Evolutionary conservation across 2,113 vertebrate species (phyloP).

Genomic region (Zootoca vivipara): DNA sequence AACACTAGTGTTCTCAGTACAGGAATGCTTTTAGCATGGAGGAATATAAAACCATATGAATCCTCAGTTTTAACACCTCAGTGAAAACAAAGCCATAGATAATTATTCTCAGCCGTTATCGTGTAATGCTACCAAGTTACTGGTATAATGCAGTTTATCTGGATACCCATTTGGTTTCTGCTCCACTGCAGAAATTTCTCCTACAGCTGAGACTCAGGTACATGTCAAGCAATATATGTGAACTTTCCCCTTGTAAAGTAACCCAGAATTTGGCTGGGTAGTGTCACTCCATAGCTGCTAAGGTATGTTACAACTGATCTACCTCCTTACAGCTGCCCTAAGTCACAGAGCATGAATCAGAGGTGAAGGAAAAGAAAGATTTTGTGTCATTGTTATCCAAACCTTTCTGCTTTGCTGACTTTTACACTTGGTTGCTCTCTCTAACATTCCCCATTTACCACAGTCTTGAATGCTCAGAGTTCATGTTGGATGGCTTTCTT

Average conservation of each 20-base stretch:
- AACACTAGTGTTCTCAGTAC: not conserved
- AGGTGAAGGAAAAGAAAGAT: conserved; percentile 62
- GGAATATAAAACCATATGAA: not conserved
- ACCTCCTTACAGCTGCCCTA: conserved; percentile 68
- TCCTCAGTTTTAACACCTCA: not conserved
- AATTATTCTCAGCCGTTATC: conserved; percentile 19
- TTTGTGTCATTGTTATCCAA: conserved; percentile 70
- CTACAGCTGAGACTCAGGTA: conserved; percentile 62
- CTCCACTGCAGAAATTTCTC: conserved; percentile 26
- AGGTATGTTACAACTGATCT: conserved; percentile 63
- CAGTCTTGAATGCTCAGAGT: conserved; percentile 43
- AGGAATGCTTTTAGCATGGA: not conserved
- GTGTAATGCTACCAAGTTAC: conserved; percentile 32
- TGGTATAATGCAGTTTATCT: conserved; percentile 32
- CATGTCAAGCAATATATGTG: conserved; percentile 59
- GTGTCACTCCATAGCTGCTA: conserved; percentile 65
- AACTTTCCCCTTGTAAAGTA: conserved; percentile 38
- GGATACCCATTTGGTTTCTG: conserved; percentile 35
- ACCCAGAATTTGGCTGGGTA: conserved; percentile 65
- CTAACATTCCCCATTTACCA: conserved; percentile 62
- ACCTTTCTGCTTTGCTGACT: conserved; percentile 70
- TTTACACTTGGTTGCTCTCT: conserved; percentile 65
- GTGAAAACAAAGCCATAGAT: not conserved
- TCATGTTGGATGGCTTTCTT: conserved; percentile 26
- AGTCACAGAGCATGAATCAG: conserved; percentile 69